Evolutionary conservation across 1,140 invertebrate species (phyloP), one percentile per base, ranked within the genome.

Genomic region (Nephotettix cincticeps): DNA sequence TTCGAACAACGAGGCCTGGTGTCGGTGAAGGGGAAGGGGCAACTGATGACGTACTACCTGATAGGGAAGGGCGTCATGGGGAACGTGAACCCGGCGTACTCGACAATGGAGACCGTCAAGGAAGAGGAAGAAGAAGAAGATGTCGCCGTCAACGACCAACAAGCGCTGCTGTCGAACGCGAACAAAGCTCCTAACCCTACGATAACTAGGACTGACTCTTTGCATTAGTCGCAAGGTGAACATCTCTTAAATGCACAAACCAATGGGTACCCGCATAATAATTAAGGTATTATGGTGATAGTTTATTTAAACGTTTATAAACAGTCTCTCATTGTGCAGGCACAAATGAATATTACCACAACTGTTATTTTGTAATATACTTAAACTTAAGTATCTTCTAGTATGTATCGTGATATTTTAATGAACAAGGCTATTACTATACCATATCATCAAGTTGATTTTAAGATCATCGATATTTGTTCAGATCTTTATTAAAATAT

Each of bases 31-130:
- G 95, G 96, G 54, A 98, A 98, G 81, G 96, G 96, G 2, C 93
- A 97, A 80, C 85, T 98, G 14, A 92, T 96, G 88, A 98, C 96
- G 0, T 97, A 96, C 80, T 98, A 97, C 80, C 83, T 99, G 32
- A 84, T 90, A 70, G 91, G 91, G n/a, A 88, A 88, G 79, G 82
- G 82, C 11, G 63, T 25, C 6, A 17, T 45, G n/a, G 56, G 47
- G 1, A 23, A 21, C 9, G 47, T 56, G 11, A 65, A 28, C 27
- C 61, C 61, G 14, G 21, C 51, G 1, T 63, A 69, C 36, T 51
- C 66, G 19, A 68, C 68, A 17, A 77, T 77, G 76, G 76, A 77
- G 36, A 76, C 76, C 0, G 36, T 77, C 1, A 71, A 69, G 17
- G 76, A 77, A 66, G 69, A 75, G 45, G 76, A 76, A 32, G 76